Evolutionary conservation across 2,888 invertebrate species (phyloP), one percentile per base, ranked within the genome.

Genomic region (Melipona bicolor): DNA sequence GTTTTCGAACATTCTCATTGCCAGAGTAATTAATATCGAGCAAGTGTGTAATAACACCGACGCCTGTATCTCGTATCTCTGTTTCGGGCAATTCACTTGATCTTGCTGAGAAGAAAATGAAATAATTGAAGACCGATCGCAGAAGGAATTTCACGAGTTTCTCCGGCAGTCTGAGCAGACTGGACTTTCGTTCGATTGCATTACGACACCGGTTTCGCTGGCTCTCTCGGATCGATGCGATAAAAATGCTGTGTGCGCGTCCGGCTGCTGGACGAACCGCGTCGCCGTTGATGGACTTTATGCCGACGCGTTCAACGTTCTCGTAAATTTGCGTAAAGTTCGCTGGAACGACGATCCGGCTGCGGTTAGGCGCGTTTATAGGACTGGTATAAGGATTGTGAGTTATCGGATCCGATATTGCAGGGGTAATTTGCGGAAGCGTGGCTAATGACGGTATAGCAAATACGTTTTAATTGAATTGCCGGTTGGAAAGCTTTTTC

Each of bases 231-330:
- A 72, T 67, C 43, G 56, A 24, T n/a, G 77, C 79, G 49, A 84
- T 87, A 87, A 87, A 87, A 86, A 86, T 79, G 59, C 76, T 43
- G 43, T 11, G 43, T 43, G 50, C 15, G 76, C 70, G 79, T 62
- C 76, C 76, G 82, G 75, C 84, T 75, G 78, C 65, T 64, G 77
- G 64, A 62, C 84, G 79, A 85, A 78, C 27, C 73, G 79, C 65
- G 72, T 49, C 54, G 69, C 77, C 62, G 69, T 59, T 76, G 77
- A 78, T 85, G 67, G 85, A 77, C 77, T 81, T 81, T 77, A 81
- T 65, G 71, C 67, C 27, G 77, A 81, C 65, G 59, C 65, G 65
- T 77, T 65, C 71, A 80, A 72, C 71, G 50, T 71, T 77, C 80
- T 56, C 80, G 71, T 72, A 68, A 77, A 81, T 81, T 81, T 71